A percentile compares a stretch with the other conserved stretches of the same genome.
Conservation (phyloP, 2,888 invertebrate genomes). For the Acleris emargana region DNA sequence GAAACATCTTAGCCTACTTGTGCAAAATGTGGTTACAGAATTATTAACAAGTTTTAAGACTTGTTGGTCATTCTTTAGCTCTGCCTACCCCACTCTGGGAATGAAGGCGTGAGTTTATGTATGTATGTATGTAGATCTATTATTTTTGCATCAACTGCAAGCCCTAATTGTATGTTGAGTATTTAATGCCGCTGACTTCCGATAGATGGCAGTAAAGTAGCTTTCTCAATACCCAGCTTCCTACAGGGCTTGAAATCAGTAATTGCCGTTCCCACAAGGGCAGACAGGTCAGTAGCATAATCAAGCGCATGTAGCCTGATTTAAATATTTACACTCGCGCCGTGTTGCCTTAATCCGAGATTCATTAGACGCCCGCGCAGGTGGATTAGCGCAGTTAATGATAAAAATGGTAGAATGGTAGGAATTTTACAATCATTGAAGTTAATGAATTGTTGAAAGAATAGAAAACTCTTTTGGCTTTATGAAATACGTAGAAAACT, state of each 20-base stretch:
- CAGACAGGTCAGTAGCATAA: constrained; percentile 28
- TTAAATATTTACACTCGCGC: constrained; percentile 26
- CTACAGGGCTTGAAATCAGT: background rate
- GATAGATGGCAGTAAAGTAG: background rate
- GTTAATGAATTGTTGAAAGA: background rate
- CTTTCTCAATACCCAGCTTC: background rate
- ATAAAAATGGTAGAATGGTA: background rate
- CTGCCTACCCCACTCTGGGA: too few species aligned
- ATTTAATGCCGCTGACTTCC: background rate
- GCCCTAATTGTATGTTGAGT: too few species aligned
- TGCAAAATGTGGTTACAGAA: too few species aligned
- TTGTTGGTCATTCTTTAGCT: too few species aligned
- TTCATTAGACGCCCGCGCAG: constrained; percentile 28
- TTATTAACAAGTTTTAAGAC: too few species aligned
- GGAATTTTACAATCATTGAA: background rate
- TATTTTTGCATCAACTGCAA: too few species aligned
- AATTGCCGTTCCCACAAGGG: constrained; percentile 26
- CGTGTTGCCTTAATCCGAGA: constrained; percentile 19
- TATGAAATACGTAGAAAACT: too few species aligned
- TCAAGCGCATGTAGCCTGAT: constrained; percentile 31
- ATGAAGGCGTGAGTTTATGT: too few species aligned
- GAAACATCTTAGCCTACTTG: too few species aligned
- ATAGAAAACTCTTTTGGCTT: too few species aligned
- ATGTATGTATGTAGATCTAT: too few species aligned
- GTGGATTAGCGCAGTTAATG: constrained; percentile 1